Percentiles rank a stretch among this genome's conserved stretches.
phyloP scores from a whole-genome alignment of 1,140 invertebrate species.

The Adoxophyes honmai region DNA sequence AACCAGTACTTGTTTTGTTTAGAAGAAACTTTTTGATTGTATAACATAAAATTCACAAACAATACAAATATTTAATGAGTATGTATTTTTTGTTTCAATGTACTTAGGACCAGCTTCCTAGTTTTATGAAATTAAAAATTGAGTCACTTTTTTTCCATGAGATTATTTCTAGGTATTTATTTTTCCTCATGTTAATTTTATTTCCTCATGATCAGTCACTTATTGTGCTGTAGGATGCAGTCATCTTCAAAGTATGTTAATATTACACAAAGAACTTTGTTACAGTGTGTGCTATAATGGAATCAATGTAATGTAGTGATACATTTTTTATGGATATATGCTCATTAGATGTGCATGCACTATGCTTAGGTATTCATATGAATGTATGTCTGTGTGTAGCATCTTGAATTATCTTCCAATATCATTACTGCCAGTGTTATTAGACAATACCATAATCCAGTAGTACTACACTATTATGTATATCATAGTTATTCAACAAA shows the following conservation, averaged over 20 bases:
- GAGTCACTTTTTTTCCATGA: too few relatives aligned
- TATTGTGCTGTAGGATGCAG: neutral
- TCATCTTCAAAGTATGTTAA: neutral
- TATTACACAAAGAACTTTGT: neutral
- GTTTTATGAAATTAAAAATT: too few relatives aligned
- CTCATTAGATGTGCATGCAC: slow-evolving; percentile 1
- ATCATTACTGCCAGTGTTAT: neutral
- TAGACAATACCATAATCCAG: neutral
- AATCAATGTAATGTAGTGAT: slow-evolving; percentile 8
- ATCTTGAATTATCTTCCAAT: slow-evolving; percentile 12
- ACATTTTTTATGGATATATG: neutral
- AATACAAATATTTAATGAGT: too few relatives aligned
- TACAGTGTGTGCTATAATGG: neutral
- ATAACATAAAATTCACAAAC: too few relatives aligned
- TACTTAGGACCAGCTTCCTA: too few relatives aligned
- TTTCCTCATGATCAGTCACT: too few relatives aligned
- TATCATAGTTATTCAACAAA: neutral
- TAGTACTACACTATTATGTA: neutral
- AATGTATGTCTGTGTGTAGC: slow-evolving; percentile 6
- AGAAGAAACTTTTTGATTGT: too few relatives aligned
- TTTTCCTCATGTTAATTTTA: too few relatives aligned
- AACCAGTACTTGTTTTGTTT: too few relatives aligned
- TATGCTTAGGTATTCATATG: slow-evolving; percentile 6
- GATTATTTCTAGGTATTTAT: too few relatives aligned
- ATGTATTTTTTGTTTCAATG: too few relatives aligned